Percentiles rank a stretch among this genome's conserved stretches.
phyloP scores from a whole-genome alignment of 2,888 invertebrate genomes.

The Cyaniris semiargus region DNA sequence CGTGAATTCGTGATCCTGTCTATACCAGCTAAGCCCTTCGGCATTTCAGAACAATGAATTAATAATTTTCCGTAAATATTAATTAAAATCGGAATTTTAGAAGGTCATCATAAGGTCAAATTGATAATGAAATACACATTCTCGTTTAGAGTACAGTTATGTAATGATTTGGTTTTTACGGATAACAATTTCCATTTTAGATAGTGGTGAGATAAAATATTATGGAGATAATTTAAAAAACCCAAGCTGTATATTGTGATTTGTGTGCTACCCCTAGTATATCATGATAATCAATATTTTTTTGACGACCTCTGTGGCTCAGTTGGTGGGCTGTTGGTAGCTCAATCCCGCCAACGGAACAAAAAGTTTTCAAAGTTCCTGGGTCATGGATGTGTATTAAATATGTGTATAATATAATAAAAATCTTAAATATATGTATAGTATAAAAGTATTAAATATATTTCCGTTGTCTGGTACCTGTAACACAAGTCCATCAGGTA shows the following conservation, averaged over 20 bases:
- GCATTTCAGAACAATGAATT: background rate
- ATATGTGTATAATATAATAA: too few species aligned
- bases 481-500: too few species aligned
- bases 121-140: background rate
- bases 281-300: too few species aligned
- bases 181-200: background rate
- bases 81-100: background rate
- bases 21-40: background rate
- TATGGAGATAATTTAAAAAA: background rate
- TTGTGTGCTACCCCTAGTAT: background rate
- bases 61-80: background rate
- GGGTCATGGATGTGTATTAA: too few species aligned
- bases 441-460: too few species aligned
- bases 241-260: background rate
- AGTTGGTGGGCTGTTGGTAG: too few species aligned
- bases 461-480: too few species aligned
- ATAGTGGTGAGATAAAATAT: background rate
- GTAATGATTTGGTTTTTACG: background rate
- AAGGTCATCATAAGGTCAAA: conserved; percentile 2
- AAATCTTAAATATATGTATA: too few species aligned
- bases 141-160: background rate
- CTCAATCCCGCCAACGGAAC: too few species aligned
- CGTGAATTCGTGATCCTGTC: background rate
- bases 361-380: too few species aligned
- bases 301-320: too few species aligned